Evolutionary conservation across 2,797 vertebrate species (phyloP).

Genomic region (Danio kyathit): DNA sequence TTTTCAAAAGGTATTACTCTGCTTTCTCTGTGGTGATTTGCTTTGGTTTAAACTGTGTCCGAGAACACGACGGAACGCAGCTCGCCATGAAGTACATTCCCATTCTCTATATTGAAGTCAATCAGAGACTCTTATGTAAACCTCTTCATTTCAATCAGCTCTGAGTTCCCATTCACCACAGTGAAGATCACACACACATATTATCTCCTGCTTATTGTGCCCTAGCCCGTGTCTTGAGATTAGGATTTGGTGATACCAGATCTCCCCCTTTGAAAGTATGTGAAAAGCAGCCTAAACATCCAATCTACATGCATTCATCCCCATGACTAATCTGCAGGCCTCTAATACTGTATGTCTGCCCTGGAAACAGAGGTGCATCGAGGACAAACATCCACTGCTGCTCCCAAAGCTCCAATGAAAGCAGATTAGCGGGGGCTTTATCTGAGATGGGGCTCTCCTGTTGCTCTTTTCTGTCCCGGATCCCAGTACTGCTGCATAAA

Average conservation of each 20-base stretch:
- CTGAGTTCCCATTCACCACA: constrained; percentile 8
- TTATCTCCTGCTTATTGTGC: constrained; percentile 55
- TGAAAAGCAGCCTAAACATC: constrained; percentile 63
- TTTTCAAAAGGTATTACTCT: too few species aligned
- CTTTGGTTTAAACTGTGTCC: too few species aligned
- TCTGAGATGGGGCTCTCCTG: constrained; percentile 78
- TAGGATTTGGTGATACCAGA: constrained; percentile 58
- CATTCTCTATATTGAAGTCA: not conserved
- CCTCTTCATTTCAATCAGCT: constrained; percentile 49
- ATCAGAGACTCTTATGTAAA: constrained; percentile 26
- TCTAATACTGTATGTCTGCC: constrained; percentile 64
- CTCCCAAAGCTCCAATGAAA: constrained; percentile 80
- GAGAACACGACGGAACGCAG: too few species aligned
- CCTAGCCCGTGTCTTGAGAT: constrained; percentile 49
- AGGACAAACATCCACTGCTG: constrained; percentile 69
- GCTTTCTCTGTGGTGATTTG: too few species aligned
- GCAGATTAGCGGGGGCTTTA: constrained; percentile 82
- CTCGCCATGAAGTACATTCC: too few species aligned
- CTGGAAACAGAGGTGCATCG: constrained; percentile 53
- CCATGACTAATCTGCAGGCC: constrained; percentile 59
- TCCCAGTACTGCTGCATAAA: constrained; percentile 42
- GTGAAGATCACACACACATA: constrained; percentile 23
- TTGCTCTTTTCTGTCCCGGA: constrained; percentile 76
- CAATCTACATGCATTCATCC: constrained; percentile 60
- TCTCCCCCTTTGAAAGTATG: constrained; percentile 52